Conservation (phyloP, 2,888 invertebrate species). For the Conomelus anceps region DNA sequence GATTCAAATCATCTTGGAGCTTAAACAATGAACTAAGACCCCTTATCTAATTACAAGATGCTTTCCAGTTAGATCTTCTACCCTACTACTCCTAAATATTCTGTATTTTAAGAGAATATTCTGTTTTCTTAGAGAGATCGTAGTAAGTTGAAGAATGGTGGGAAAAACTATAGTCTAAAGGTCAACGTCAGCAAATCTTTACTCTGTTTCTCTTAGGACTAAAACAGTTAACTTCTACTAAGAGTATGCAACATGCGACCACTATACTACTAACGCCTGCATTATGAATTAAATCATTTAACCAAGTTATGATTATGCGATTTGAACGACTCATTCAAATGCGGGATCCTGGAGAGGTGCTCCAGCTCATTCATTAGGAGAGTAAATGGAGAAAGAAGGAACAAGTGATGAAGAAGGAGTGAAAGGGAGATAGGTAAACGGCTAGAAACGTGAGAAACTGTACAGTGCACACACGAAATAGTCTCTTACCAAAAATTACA, state of each 20-base stretch:
- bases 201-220: not conserved
- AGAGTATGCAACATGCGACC: not conserved
- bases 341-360: not conserved
- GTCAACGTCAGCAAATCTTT: not conserved
- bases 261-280: not conserved
- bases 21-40: no score
- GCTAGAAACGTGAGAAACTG: not conserved
- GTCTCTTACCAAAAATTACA: not conserved
- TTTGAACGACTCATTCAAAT: not conserved
- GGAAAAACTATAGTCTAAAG: not conserved
- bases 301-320: not conserved
- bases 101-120: no score
- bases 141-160: not conserved
- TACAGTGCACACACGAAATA: not conserved
- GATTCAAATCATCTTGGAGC: no score
- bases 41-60: no score
- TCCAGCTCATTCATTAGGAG: not conserved
- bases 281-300: not conserved
- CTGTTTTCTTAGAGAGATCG: no score
- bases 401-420: not conserved
- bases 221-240: not conserved
- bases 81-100: no score
- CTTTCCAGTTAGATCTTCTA: no score
- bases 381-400: not conserved
- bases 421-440: not conserved